These are phyloP conservation scores for Trichopoda pennipes DNA, from an alignment of 2,888 invertebrate species.

Conservation along the genomic window DNA sequence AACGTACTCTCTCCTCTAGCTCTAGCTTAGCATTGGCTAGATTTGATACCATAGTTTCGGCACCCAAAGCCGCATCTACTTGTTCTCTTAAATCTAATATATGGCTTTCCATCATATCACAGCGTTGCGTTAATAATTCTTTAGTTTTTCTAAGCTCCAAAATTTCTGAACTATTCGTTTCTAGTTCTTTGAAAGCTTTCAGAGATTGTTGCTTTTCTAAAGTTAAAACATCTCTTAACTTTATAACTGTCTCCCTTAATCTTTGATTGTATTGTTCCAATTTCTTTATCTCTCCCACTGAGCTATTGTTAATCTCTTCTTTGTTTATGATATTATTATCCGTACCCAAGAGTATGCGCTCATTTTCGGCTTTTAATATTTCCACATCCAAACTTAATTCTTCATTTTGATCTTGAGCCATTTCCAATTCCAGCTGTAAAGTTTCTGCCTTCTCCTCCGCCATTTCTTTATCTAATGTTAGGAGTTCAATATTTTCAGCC, in stretches of 20 bases:
- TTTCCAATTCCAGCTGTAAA: conserved; percentile 92
- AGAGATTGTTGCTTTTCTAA: conserved; percentile 96
- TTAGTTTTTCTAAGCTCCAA: conserved; percentile 91
- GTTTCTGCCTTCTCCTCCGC: conserved; percentile 96
- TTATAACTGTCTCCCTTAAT: conserved; percentile 94
- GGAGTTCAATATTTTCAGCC: conserved; percentile 96
- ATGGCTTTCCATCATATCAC: conserved; percentile 91
- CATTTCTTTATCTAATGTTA: conserved; percentile 99
- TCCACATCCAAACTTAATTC: conserved; percentile 94
- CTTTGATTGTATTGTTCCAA: conserved; percentile 96
- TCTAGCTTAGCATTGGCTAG: conserved; percentile 95
- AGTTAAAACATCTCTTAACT: conserved; percentile 94
- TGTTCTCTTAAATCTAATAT: conserved; percentile 95
- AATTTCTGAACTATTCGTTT: conserved; percentile 92
- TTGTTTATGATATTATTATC: conserved; percentile 83
- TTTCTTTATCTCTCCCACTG: conserved; percentile 85
- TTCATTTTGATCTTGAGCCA: conserved; percentile 93
- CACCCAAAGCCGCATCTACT: conserved; percentile 97
- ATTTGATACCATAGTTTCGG: conserved; percentile 98
- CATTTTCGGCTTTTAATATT: conserved; percentile 89
- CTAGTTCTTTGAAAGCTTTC: conserved; percentile 93
- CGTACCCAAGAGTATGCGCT: conserved; percentile 79
- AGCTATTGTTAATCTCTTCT: conserved; percentile 83
- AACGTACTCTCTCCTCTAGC: conserved; percentile 93
- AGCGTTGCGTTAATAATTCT: conserved; percentile 89